Evolutionary conservation across 2,113 vertebrate genomes (phyloP).

Genomic region (Prochilodus magdalenae): DNA sequence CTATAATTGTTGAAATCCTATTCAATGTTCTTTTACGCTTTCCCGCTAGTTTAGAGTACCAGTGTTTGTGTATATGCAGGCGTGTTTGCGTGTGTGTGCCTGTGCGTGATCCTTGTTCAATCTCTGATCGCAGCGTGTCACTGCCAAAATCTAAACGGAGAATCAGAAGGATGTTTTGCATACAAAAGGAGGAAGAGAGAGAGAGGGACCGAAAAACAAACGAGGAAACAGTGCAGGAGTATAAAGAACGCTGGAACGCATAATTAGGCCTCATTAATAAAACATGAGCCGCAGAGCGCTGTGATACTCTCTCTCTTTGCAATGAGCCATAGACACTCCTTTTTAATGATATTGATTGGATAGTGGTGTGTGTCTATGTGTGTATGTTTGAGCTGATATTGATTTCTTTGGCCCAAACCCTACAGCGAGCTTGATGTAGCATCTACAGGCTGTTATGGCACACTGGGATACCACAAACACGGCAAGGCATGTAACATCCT

Average conservation of each 20-base stretch:
- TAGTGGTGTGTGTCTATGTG: conserved; percentile 35
- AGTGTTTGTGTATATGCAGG: conserved; percentile 18
- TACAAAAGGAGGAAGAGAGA: conserved; percentile 71
- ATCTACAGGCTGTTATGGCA: conserved; percentile 11
- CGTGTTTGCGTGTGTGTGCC: neutral
- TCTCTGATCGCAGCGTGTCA: conserved; percentile 46
- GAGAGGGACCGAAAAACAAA: conserved; percentile 74
- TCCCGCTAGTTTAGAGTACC: conserved; percentile 23
- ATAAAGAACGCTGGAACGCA: conserved; percentile 68
- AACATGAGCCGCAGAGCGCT: conserved; percentile 69
- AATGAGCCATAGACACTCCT: conserved; percentile 50
- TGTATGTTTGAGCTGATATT: conserved; percentile 44
- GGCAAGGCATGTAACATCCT: neutral
- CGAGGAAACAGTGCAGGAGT: conserved; percentile 61
- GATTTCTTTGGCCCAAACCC: conserved; percentile 42
- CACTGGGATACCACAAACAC: neutral
- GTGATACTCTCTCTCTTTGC: conserved; percentile 31
- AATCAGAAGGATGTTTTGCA: conserved; percentile 76
- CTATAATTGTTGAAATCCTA: neutral
- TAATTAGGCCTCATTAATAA: conserved; percentile 79
- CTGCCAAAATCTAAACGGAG: conserved; percentile 71
- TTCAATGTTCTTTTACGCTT: neutral
- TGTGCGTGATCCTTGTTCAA: conserved; percentile 35
- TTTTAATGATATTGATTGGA: conserved; percentile 54
- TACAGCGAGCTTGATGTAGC: conserved; percentile 33